phyloP scores from a whole-genome alignment of 2,797 vertebrate species.

The Lateolabrax maculatus region DNA sequence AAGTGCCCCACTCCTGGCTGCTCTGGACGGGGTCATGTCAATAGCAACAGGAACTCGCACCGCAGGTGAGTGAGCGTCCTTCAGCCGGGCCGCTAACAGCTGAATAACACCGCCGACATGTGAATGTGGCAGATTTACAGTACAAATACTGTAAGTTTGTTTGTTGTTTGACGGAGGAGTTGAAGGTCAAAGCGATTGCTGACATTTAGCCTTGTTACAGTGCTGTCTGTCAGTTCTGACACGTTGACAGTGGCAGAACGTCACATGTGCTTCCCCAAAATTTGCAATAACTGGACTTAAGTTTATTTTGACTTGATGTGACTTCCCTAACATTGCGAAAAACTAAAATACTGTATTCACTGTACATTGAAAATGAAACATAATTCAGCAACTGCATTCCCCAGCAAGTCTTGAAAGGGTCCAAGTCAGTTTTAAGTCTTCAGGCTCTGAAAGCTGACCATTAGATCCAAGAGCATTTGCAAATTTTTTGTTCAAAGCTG shows the following conservation, averaged over 20 bases:
- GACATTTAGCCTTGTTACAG: background rate
- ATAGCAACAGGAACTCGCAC: slow-evolving; percentile 99
- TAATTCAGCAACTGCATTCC: background rate
- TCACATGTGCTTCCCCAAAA: background rate
- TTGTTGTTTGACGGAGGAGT: background rate
- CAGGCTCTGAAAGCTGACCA: background rate
- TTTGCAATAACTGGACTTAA: background rate
- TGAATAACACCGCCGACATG: slow-evolving; percentile 1
- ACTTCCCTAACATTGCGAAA: background rate
- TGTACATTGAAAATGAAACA: background rate
- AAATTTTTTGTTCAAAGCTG: background rate
- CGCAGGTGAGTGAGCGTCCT: slow-evolving; percentile 92
- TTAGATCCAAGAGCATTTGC: background rate
- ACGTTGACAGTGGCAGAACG: background rate
- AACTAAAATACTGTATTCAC: background rate
- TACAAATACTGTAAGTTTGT: background rate
- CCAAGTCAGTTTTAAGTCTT: background rate
- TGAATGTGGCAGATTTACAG: slow-evolving; percentile 22
- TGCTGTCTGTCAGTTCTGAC: background rate
- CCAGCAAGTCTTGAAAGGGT: too few relatives aligned
- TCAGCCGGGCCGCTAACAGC: slow-evolving; percentile 30
- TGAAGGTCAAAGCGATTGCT: background rate
- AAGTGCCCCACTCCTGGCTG: slow-evolving; percentile 99
- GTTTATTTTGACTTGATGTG: background rate
- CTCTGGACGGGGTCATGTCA: slow-evolving; percentile 99